phyloP scores from a whole-genome alignment of 1,140 invertebrate species.

The Lordiphosa mommai region DNA sequence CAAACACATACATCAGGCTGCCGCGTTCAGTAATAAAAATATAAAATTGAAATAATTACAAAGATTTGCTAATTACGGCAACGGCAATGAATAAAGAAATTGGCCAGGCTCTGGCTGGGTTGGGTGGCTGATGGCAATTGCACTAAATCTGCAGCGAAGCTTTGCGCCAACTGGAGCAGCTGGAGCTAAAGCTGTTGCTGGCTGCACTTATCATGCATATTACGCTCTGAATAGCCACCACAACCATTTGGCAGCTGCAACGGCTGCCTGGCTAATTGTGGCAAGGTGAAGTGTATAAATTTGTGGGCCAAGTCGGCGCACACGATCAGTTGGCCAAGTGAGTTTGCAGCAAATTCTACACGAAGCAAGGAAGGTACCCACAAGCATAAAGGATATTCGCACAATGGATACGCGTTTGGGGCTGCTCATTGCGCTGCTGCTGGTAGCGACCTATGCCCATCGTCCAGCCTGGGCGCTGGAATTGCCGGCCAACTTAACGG shows the following conservation, averaged over 20 bases:
- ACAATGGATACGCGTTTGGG: constrained; percentile 62
- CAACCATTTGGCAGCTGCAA: constrained; percentile 29
- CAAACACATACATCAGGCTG: constrained; percentile 38
- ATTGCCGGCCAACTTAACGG: constrained; percentile 1
- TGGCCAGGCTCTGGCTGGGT: constrained; percentile 25
- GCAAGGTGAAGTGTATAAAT: constrained; percentile 78
- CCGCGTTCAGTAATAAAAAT: constrained; percentile 12
- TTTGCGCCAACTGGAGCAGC: constrained; percentile 30
- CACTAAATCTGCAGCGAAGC: constrained; percentile 78
- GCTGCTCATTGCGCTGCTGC: constrained; percentile 48
- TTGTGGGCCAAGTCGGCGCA: constrained; percentile 55
- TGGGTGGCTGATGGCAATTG: constrained; percentile 35
- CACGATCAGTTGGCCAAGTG: constrained; percentile 75
- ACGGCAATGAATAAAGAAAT: constrained; percentile 64
- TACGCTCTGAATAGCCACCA: constrained; percentile 75
- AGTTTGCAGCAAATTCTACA: constrained; percentile 41
- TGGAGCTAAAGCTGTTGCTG: constrained; percentile 21
- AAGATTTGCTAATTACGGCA: constrained; percentile 72
- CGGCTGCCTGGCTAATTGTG: constrained; percentile 75
- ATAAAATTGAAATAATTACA: constrained; percentile 56
- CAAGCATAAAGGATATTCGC: constrained; percentile 13
- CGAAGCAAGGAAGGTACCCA: not conserved
- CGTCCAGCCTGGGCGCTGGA: constrained; percentile 26
- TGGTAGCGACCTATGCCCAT: constrained; percentile 28
- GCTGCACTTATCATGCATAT: constrained; percentile 68